Base-by-base conservation (phyloP, 2,888 invertebrate genomes). In the Eristalis intricaria region DNA sequence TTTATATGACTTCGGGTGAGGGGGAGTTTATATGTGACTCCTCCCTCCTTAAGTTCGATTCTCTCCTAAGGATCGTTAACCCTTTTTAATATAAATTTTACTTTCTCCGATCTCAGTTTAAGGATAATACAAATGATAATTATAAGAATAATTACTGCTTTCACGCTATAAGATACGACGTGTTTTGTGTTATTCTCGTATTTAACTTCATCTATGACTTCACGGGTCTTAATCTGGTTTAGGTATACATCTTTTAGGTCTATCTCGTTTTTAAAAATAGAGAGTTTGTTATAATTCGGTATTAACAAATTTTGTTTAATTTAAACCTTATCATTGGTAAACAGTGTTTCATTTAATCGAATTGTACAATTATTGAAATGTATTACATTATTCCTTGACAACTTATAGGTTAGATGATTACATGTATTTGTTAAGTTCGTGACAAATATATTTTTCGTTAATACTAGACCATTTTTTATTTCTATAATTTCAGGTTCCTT, bases 281-380 rank as follows among this genome's bases (percentile, higher is more conserved):
- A n/a, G 22, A 23, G 65, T 38, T 65, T 40, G 23, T 40, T 65
- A 40, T 65, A 65, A 38, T 65, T 65, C 15, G 65, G 40, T n/a
- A 65, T 65, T 29, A 65, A 11, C 40, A 65, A 29, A 65, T 19
- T 65, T 65, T 65, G 65, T 22, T 19, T 40, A 13, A 40, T 65
- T 38, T 13, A 22, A 65, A 22, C 40, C 40, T 65, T 38, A 38
- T 65, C 65, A 19, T 65, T 65, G 13, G 32, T 35, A 32, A 32
- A 35, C 1, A 32, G 19, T 22, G 32, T 35, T n/a, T 35, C 63
- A 35, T 35, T 35, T 29, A 35, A 11, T 35, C n/a, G 35, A 1
- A 35, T 35, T 15, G 15, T 63, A 63, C 63, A 63, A 29, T 63
- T 26, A 26, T 26, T 26, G 26, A 26, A 26, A 26, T 63, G 15